Conservation (phyloP, 2,888 invertebrate species). For the Xanthia togata region DNA sequence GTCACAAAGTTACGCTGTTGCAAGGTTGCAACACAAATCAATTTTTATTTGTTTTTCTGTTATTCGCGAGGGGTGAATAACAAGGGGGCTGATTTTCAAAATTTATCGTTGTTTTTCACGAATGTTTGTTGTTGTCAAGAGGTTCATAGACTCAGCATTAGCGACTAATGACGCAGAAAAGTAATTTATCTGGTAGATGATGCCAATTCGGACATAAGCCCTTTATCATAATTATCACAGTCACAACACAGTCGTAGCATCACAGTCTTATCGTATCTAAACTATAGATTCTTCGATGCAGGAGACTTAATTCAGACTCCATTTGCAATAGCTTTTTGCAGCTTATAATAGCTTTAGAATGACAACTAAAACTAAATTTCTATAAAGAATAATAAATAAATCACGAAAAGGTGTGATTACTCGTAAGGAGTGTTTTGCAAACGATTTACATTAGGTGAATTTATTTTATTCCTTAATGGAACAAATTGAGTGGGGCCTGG, state of each 20-base stretch:
- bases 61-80: neutral
- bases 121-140: neutral
- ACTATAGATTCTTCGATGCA: neutral
- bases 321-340: conserved; percentile 12
- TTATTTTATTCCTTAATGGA: neutral
- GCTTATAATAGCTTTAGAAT: too few relatives aligned
- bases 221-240: too few relatives aligned
- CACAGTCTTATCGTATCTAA: neutral
- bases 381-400: neutral
- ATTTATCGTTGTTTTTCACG: conserved; percentile 38
- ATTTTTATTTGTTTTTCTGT: conserved; percentile 46
- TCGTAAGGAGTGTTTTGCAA: neutral
- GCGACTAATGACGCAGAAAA: too few relatives aligned
- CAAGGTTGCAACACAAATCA: conserved; percentile 42
- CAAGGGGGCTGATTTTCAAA: conserved; percentile 13
- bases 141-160: neutral
- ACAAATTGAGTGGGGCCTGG: neutral
- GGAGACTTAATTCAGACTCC: conserved; percentile 1
- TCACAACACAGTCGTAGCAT: too few relatives aligned
- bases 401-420: neutral
- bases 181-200: neutral
- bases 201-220: neutral
- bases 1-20: conserved; percentile 16
- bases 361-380: too few relatives aligned
- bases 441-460: neutral